phyloP scores from a whole-genome alignment of 1,140 invertebrate genomes.

The Asbolus verrucosus region DNA sequence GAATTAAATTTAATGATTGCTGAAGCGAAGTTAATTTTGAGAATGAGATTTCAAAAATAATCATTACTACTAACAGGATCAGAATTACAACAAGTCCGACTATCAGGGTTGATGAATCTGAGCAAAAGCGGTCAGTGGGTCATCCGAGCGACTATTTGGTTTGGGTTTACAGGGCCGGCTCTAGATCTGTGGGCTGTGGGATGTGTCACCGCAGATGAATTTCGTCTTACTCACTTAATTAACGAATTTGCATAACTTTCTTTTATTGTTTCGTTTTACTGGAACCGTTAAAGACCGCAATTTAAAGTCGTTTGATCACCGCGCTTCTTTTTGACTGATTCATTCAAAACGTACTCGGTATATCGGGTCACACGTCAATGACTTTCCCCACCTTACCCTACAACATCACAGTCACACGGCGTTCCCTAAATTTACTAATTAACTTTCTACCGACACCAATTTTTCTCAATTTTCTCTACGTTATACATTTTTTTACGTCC shows the following conservation, averaged over 20 bases:
- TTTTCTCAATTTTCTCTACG: constrained; percentile 18
- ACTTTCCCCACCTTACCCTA: background rate
- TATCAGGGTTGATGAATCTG: too few relatives aligned
- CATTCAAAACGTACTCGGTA: too few relatives aligned
- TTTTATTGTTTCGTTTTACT: constrained; percentile 15
- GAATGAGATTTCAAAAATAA: too few relatives aligned
- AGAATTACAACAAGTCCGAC: too few relatives aligned
- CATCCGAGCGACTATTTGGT: constrained; percentile 26
- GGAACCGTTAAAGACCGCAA: too few relatives aligned
- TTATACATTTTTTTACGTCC: constrained; percentile 3
- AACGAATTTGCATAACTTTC: constrained; percentile 32
- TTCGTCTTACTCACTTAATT: constrained; percentile 29
- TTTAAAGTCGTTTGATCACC: too few relatives aligned
- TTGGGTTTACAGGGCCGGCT: constrained; percentile 11
- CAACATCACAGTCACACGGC: too few relatives aligned
- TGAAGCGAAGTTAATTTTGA: too few relatives aligned
- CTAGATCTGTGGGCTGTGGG: too few relatives aligned
- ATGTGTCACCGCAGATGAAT: constrained; percentile 33
- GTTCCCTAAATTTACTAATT: background rate
- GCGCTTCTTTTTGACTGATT: too few relatives aligned
- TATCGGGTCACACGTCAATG: constrained; percentile 9
- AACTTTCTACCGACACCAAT: constrained; percentile 3
- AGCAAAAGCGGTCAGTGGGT: constrained; percentile 41
- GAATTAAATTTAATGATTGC: too few relatives aligned
- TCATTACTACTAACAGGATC: too few relatives aligned